Percentiles rank a stretch among this genome's conserved stretches.
Evolutionary conservation across 2,888 invertebrate species (phyloP).

Genomic region (Macrophya annulata): DNA sequence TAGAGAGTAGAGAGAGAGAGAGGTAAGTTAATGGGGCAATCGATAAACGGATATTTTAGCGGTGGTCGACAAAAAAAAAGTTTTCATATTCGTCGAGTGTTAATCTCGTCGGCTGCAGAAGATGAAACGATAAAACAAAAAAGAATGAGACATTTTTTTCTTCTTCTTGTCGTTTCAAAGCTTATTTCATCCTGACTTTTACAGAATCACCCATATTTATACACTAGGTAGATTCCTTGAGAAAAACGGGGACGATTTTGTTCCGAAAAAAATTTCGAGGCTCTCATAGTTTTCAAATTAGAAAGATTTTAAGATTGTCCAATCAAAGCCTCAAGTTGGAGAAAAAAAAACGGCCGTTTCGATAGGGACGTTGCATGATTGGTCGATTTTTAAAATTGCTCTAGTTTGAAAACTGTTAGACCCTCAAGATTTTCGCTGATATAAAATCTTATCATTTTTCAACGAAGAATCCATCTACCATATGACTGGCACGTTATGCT

Average conservation of each 20-base stretch:
- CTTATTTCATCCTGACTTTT: neutral
- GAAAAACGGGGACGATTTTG: constrained; percentile 18
- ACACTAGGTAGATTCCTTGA: neutral
- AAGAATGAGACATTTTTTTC: neutral
- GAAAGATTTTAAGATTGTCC: neutral
- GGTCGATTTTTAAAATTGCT: constrained; percentile 6
- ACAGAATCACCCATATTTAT: neutral
- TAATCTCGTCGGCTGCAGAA: neutral
- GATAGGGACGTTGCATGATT: neutral
- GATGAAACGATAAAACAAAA: constrained; percentile 23
- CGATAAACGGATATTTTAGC: constrained; percentile 17
- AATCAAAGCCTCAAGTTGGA: neutral
- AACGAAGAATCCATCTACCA: neutral
- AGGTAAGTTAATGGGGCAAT: neutral
- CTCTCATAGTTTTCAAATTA: neutral
- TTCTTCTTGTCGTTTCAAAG: neutral
- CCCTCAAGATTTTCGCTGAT: neutral
- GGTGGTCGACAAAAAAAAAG: neutral
- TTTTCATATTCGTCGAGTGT: constrained; percentile 22
- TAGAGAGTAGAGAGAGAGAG: neutral
- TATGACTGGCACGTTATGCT: neutral
- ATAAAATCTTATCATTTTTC: neutral
- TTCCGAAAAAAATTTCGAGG: neutral
- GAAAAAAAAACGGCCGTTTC: neutral
- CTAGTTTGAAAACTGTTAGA: constrained; percentile 27